These are phyloP conservation scores for Dinoponera quadriceps DNA, from an alignment of 1,140 invertebrate genomes.

Conservation along the genomic window DNA sequence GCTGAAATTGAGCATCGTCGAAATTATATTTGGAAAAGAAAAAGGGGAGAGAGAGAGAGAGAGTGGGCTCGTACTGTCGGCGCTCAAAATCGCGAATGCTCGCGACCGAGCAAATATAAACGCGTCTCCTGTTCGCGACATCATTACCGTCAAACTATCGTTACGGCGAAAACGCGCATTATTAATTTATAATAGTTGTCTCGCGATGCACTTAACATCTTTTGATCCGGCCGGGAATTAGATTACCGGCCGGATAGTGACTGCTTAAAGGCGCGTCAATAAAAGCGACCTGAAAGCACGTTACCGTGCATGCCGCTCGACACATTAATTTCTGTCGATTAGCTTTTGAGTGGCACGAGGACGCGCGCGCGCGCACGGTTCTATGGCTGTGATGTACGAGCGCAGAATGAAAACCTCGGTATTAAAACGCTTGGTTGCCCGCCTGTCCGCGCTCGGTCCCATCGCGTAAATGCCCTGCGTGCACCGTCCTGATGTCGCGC, in stretches of 20 bases:
- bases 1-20: neutral
- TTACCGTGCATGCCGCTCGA: slow-evolving; percentile 48
- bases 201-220: slow-evolving; percentile 33
- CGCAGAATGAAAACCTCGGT: slow-evolving; percentile 49
- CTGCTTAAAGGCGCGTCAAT: slow-evolving; percentile 54
- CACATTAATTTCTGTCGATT: slow-evolving; percentile 69
- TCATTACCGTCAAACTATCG: slow-evolving; percentile 17
- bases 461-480: slow-evolving; percentile 3
- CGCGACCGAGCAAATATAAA: neutral
- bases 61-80: neutral
- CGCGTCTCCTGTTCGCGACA: neutral
- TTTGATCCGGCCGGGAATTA: slow-evolving; percentile 42
- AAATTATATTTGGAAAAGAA: neutral
- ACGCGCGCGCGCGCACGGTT: slow-evolving; percentile 4
- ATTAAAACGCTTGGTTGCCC: slow-evolving; percentile 58
- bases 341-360: slow-evolving; percentile 65
- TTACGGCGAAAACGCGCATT: neutral
- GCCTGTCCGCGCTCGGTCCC: no score
- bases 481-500: neutral
- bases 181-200: slow-evolving; percentile 55
- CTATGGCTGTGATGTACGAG: slow-evolving; percentile 60
- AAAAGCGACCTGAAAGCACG: slow-evolving; percentile 67
- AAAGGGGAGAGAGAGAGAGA: no score
- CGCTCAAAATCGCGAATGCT: neutral
- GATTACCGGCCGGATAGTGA: slow-evolving; percentile 16